phyloP scores from a whole-genome alignment of 2,113 vertebrate species.

The Rattus norvegicus region DNA sequence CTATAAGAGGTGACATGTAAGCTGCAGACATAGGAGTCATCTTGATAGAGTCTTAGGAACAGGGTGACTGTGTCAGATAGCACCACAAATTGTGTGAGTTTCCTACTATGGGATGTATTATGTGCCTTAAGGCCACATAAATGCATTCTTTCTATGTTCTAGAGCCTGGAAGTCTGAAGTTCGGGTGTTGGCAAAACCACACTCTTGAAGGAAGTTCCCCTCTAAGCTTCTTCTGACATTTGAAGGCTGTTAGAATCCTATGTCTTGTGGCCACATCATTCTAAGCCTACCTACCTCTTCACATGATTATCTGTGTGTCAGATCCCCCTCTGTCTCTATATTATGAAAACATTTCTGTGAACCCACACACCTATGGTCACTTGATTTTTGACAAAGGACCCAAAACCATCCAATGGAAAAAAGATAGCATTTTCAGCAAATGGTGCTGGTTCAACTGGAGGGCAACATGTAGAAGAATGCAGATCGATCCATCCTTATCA shows the following conservation, averaged over 20 bases:
- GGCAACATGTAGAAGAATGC: no score
- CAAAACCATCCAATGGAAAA: no score
- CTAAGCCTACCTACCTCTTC: not conserved
- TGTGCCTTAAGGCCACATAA: not conserved
- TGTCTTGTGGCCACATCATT: not conserved
- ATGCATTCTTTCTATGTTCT: not conserved
- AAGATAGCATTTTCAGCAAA: no score
- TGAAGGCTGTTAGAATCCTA: not conserved
- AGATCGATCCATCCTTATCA: no score
- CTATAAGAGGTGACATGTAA: not conserved
- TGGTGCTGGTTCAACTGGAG: no score
- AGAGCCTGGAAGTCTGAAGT: not conserved
- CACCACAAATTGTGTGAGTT: not conserved
- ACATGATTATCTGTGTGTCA: not conserved
- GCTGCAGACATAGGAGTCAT: not conserved
- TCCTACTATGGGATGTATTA: not conserved
- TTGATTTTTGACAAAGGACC: no score
- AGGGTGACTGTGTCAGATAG: not conserved
- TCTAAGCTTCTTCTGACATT: not conserved
- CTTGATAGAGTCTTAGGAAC: not conserved
- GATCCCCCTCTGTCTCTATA: not conserved
- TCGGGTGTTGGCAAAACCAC: not conserved
- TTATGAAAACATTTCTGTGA: not conserved
- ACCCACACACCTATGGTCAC: no score
- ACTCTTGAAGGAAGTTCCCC: not conserved